Evolutionary conservation across 2,113 vertebrate species (phyloP).

Genomic region (Lasiurus cinereus): DNA sequence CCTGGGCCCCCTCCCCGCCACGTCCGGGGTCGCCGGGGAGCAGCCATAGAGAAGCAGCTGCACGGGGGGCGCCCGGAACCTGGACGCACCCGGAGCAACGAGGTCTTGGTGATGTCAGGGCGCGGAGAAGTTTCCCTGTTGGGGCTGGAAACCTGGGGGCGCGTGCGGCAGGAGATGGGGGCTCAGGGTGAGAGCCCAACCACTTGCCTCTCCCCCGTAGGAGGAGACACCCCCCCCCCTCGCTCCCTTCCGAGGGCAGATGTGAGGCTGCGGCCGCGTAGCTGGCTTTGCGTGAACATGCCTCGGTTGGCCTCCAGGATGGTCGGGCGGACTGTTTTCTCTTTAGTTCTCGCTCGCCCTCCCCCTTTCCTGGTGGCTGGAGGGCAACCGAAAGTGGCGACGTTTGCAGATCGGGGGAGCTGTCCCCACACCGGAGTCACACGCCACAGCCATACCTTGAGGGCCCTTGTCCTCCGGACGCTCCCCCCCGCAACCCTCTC

Average conservation of each 20-base stretch:
- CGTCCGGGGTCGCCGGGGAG: not conserved
- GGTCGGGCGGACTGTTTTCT: not conserved
- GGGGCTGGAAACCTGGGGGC: conserved; percentile 51
- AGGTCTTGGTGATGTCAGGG: conserved; percentile 28
- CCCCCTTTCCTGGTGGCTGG: not conserved
- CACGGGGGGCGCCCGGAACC: not conserved
- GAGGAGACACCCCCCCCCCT: not conserved
- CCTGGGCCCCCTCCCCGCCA: not conserved
- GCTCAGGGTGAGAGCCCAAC: not conserved
- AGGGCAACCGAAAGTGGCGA: conserved; percentile 20
- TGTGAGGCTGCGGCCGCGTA: not conserved
- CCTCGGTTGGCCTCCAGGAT: not conserved
- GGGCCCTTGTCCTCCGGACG: conserved; percentile 10
- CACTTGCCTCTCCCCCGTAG: not conserved
- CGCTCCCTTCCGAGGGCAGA: not conserved
- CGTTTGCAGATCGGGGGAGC: conserved; percentile 62
- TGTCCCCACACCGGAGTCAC: conserved; percentile 31
- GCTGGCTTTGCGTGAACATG: conserved; percentile 33
- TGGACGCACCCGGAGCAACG: not conserved
- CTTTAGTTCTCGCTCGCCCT: not conserved
- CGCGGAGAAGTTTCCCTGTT: conserved; percentile 62
- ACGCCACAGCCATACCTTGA: conserved; percentile 54
- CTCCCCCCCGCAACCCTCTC: conserved; percentile 52
- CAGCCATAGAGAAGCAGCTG: not conserved
- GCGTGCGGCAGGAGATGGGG: not conserved